phyloP scores from a whole-genome alignment of 2,888 invertebrate genomes.

The Zaprionus bogoriensis region DNA sequence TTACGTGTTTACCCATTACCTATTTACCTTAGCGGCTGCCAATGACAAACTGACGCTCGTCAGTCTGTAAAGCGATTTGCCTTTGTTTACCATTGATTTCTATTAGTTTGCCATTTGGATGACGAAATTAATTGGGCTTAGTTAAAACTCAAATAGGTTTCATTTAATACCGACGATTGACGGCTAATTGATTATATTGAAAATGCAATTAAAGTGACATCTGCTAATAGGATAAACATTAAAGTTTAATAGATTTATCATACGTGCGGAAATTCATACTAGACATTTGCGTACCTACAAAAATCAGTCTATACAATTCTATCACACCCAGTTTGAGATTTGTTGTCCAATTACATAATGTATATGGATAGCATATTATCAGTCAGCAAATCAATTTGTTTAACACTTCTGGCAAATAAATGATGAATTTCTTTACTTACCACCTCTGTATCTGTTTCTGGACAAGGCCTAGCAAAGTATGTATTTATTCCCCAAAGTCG shows the following conservation, averaged over 20 bases:
- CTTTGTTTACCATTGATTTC: slow-evolving; percentile 42
- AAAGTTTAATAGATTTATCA: too few relatives aligned
- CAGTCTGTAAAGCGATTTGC: slow-evolving; percentile 11
- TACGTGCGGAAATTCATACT: too few relatives aligned
- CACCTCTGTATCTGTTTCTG: background rate
- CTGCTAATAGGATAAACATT: background rate
- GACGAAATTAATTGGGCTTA: slow-evolving; percentile 45
- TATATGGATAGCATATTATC: too few relatives aligned
- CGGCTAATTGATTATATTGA: slow-evolving; percentile 46
- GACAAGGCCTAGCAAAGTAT: background rate
- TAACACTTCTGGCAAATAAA: background rate
- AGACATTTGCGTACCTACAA: too few relatives aligned
- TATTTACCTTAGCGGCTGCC: slow-evolving; percentile 27
- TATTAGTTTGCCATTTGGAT: slow-evolving; percentile 29
- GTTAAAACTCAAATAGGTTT: slow-evolving; percentile 32
- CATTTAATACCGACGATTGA: slow-evolving; percentile 20
- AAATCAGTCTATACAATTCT: too few relatives aligned
- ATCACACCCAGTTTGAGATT: too few relatives aligned
- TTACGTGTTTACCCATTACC: slow-evolving; percentile 41
- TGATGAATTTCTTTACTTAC: background rate
- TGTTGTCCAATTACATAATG: too few relatives aligned
- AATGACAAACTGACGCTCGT: background rate
- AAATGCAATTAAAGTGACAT: slow-evolving; percentile 23
- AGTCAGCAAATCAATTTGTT: background rate
- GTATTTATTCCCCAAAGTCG: background rate